phyloP scores from a whole-genome alignment of 2,113 vertebrate genomes.

The Amphiprion percula region DNA sequence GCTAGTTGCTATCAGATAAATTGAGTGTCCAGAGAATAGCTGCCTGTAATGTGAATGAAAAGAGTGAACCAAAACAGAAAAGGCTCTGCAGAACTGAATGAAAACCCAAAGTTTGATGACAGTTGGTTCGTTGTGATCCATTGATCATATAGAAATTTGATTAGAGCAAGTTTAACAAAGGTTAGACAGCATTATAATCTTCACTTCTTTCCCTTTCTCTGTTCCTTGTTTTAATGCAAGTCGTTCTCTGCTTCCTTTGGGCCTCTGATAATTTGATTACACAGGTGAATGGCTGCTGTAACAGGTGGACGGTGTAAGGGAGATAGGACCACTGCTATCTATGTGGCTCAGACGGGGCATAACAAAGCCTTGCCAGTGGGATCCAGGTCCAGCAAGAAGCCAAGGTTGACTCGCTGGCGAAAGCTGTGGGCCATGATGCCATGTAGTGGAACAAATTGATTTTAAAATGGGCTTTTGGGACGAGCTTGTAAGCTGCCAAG shows the following conservation, averaged over 20 bases:
- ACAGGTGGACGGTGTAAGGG: slow-evolving; percentile 47
- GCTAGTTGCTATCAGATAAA: too few relatives aligned
- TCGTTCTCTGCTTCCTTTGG: slow-evolving; percentile 24
- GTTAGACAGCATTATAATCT: not conserved
- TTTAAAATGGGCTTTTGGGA: slow-evolving; percentile 44
- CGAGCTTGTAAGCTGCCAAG: slow-evolving; percentile 9
- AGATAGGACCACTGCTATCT: slow-evolving; percentile 38
- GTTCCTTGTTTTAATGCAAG: slow-evolving; percentile 1
- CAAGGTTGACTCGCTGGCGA: slow-evolving; percentile 22
- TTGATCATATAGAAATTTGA: too few relatives aligned
- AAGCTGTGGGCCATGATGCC: slow-evolving; percentile 23
- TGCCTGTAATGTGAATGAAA: too few relatives aligned
- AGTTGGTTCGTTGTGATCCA: too few relatives aligned
- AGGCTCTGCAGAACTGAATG: too few relatives aligned
- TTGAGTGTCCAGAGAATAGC: too few relatives aligned
- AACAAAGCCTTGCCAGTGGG: slow-evolving; percentile 43
- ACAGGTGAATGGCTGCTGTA: slow-evolving; percentile 53
- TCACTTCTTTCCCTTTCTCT: not conserved
- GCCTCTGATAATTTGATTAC: slow-evolving; percentile 50
- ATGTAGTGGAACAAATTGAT: slow-evolving; percentile 58
- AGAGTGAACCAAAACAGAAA: too few relatives aligned
- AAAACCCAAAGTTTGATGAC: too few relatives aligned
- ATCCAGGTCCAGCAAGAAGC: slow-evolving; percentile 27
- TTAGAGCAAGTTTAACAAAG: too few relatives aligned
- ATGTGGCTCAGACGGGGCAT: slow-evolving; percentile 31